Evolutionary conservation across 1,140 invertebrate species (phyloP).

Genomic region (Drosophila sechellia): DNA sequence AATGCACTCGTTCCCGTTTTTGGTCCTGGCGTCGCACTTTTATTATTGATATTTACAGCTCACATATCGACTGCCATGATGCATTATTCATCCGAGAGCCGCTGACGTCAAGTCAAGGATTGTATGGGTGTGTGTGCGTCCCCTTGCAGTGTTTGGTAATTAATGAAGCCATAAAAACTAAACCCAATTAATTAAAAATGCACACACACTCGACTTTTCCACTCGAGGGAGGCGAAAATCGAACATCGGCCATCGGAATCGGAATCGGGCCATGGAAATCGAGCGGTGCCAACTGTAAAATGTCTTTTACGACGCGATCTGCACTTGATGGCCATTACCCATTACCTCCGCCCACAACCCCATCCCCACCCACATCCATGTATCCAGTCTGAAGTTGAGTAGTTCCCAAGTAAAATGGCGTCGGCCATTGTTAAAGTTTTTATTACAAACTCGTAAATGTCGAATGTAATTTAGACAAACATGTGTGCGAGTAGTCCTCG

Average conservation of each 20-base stretch:
- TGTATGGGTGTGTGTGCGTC: not conserved
- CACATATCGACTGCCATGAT: conserved; percentile 63
- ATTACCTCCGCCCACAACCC: conserved; percentile 46
- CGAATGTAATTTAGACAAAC: conserved; percentile 81
- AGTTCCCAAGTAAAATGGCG: conserved; percentile 75
- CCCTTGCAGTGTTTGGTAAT: conserved; percentile 63
- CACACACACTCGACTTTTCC: conserved; percentile 46
- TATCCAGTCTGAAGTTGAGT: conserved; percentile 41
- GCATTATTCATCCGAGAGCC: conserved; percentile 76
- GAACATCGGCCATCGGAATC: conserved; percentile 12
- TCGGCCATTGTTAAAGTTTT: conserved; percentile 82
- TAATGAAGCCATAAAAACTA: conserved; percentile 84
- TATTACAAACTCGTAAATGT: conserved; percentile 82
- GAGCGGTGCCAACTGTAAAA: conserved; percentile 76
- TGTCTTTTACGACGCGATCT: conserved; percentile 78
- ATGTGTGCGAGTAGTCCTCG: conserved; percentile 44
- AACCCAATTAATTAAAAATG: conserved; percentile 84
- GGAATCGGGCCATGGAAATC: conserved; percentile 53
- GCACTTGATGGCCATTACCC: conserved; percentile 79
- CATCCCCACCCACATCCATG: not conserved
- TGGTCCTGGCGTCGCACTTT: conserved; percentile 73
- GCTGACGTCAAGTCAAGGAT: conserved; percentile 76
- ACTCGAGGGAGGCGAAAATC: conserved; percentile 7
- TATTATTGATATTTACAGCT: conserved; percentile 81
- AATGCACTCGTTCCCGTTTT: conserved; percentile 67